Conservation (phyloP, 2,113 vertebrate genomes). For the Ciconia stormi region DNA sequence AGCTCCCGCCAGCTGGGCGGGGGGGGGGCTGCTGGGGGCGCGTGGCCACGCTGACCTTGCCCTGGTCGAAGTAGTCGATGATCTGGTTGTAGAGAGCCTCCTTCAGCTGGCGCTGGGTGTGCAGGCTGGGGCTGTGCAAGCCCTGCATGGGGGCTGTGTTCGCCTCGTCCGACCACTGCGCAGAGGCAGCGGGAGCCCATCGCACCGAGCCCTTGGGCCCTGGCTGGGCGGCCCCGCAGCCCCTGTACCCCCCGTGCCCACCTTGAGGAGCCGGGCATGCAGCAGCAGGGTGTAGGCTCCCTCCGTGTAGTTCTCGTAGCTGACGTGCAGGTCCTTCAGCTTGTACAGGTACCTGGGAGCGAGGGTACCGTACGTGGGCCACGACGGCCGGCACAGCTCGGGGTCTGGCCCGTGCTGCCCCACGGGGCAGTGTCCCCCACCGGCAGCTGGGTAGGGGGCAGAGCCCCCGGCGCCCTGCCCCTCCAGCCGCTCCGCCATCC, state of each 20-base stretch:
- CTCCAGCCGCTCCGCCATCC: accelerated
- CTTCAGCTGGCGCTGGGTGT: slow-evolving; percentile 67
- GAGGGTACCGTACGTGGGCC: accelerated
- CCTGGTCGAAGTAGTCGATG: slow-evolving; percentile 58
- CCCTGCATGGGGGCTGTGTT: not conserved
- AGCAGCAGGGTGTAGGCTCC: slow-evolving; percentile 63
- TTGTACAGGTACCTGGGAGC: slow-evolving; percentile 53
- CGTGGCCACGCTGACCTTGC: not conserved
- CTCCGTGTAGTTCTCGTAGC: slow-evolving; percentile 57
- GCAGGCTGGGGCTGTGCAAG: not conserved
- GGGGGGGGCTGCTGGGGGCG: not conserved
- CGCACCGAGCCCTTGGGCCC: accelerated
- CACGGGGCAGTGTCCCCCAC: accelerated
- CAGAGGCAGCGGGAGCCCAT: not conserved
- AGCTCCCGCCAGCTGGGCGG: accelerated
- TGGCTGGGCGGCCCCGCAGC: accelerated
- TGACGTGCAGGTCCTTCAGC: slow-evolving; percentile 57
- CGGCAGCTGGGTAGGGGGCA: not conserved
- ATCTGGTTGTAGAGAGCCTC: slow-evolving; percentile 67
- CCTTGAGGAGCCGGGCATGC: slow-evolving; percentile 43
- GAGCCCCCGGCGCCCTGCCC: not conserved
- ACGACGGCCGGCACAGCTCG: accelerated
- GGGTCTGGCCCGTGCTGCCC: accelerated
- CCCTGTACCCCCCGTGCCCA: not conserved
- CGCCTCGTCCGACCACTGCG: slow-evolving; percentile 51